Conservation (phyloP, 2,888 invertebrate species). For the Caenorhabditis auriculariae region DNA sequence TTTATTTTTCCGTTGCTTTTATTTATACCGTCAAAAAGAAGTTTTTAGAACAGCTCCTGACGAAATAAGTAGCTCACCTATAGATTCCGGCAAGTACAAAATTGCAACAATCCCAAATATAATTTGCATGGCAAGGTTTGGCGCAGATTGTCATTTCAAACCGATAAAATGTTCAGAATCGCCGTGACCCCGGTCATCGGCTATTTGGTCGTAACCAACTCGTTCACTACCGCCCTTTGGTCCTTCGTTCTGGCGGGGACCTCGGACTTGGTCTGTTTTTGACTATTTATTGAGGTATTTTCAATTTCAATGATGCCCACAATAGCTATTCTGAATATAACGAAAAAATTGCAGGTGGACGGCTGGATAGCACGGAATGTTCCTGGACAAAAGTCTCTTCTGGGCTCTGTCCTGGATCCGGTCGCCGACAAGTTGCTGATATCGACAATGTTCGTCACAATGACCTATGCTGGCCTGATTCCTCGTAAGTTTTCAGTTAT, state of each 20-base stretch:
- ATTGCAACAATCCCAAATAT: conserved; percentile 90
- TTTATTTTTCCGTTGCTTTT: too few relatives aligned
- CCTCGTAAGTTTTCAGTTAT: conserved; percentile 72
- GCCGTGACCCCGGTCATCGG: conserved; percentile 84
- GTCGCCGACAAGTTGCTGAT: conserved; percentile 93
- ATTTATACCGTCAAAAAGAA: too few relatives aligned
- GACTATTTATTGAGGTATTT: neutral
- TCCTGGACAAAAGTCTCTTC: conserved; percentile 84
- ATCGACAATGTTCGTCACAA: conserved; percentile 81
- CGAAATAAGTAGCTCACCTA: too few relatives aligned
- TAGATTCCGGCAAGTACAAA: too few relatives aligned
- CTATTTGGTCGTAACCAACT: conserved; percentile 80
- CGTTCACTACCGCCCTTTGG: conserved; percentile 78
- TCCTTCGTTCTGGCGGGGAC: conserved; percentile 83
- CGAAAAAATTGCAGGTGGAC: conserved; percentile 69
- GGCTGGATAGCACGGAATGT: conserved; percentile 93
- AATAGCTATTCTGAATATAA: neutral
- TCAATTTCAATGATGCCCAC: conserved; percentile 4
- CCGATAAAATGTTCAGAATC: conserved; percentile 70
- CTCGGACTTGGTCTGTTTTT: conserved; percentile 79
- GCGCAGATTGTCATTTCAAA: neutral
- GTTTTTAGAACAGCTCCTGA: too few relatives aligned
- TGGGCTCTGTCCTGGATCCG: conserved; percentile 93
- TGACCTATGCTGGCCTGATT: conserved; percentile 83
- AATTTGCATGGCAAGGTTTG: conserved; percentile 74